Evolutionary conservation across 1,140 invertebrate genomes (phyloP), one percentile per base, ranked within the genome.

Genomic region (Brachionus sp.): DNA sequence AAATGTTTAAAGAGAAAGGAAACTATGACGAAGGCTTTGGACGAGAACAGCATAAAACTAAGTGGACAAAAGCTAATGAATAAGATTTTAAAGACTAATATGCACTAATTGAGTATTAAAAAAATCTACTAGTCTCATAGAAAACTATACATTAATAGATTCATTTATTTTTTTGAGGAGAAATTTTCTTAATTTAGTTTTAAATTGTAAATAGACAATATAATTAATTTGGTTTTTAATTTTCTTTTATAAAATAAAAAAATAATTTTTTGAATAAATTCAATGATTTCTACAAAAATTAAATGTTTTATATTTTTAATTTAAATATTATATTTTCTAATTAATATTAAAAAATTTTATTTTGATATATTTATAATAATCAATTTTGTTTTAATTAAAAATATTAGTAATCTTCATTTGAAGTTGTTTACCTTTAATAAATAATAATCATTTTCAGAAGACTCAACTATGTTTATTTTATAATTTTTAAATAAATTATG

Each of bases 11-110:
- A 85, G 91, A 92, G n/a, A 93, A 93, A 88, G 93, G 93, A 46
- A 94, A 94, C 88, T 94, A 94, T 87, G 93, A 94, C 85, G 93
- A 93, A 86, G 93, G 93, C 23, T 94, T 94, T 87, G 89, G 89
- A 25, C 84, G 88, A 39, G 88, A 90, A 84, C 89, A 90, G 85
- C 87, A 90, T 83, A 90, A 89, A 84, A 88, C 89, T 77, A 87
- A 87, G 84, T 90, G 90, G 90, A 85, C 82, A 5, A 66, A 57
- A 44, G 77, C 77, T 0, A 80, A 37, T 53, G 77, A 80, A 50
- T 80, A 62, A 62, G 44, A 25, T 46, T 46, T n/a, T 6, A 19
- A 42, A 42, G 10, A 42, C 6, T 44, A 7, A 46, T 2, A 46
- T 42, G 13, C 37, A 73, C 16, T 16, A 4, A 35, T 13, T 68